Percentiles rank a stretch among this genome's conserved stretches.
Conservation (phyloP, 35 echinoderm and acorn worm genomes). For the Heliocidaris erythrogramma region DNA sequence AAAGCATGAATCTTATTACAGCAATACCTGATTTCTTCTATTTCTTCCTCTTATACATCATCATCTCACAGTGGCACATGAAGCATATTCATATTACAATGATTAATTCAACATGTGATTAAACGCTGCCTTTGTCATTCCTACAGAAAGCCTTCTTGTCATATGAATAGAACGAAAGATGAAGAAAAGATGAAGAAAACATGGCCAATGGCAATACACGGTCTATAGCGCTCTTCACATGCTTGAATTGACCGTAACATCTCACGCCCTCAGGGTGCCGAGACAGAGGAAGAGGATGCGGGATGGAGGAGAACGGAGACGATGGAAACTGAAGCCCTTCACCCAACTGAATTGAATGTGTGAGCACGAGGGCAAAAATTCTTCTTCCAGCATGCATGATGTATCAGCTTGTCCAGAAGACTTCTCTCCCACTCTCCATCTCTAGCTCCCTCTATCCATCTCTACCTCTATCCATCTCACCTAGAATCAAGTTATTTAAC, state of each 20-base stretch:
- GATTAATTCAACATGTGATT: slow-evolving; percentile 18
- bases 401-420: neutral
- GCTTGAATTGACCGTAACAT: slow-evolving; percentile 1
- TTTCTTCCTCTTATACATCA: neutral
- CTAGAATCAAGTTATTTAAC: slow-evolving; percentile 18
- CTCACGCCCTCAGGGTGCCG: neutral
- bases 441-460: neutral
- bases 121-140: neutral
- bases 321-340: too few relatives aligned
- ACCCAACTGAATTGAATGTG: neutral
- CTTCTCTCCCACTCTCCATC: neutral
- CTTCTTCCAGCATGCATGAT: neutral
- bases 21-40: neutral
- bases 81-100: neutral
- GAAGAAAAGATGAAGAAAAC: neutral
- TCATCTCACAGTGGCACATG: neutral
- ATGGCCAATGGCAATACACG: neutral
- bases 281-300: neutral
- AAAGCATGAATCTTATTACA: neutral
- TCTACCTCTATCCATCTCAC: neutral
- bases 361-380: neutral
- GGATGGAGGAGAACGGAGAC: neutral
- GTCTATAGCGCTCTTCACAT: neutral
- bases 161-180: neutral
- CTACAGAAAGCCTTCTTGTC: neutral